Conservation (phyloP, 1,140 invertebrate species). For the Eubasilissa regina region DNA sequence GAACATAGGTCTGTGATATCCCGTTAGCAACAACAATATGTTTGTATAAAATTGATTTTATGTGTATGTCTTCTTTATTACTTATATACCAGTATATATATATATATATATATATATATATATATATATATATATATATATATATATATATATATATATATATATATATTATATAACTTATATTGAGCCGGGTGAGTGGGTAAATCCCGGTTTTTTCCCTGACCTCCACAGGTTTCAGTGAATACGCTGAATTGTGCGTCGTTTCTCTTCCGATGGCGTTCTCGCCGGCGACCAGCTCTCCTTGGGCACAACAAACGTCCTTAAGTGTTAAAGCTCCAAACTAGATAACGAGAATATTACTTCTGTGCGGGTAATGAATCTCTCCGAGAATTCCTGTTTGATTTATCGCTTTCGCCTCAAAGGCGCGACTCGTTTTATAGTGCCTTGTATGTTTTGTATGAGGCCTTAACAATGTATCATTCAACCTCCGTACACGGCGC, state of each 20-base stretch:
- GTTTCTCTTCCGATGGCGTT: slow-evolving; percentile 8
- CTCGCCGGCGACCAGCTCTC: slow-evolving; percentile 18
- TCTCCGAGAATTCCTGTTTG: slow-evolving; percentile 37
- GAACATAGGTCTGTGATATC: too few relatives aligned
- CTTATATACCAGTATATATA: too few relatives aligned
- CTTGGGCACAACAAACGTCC: slow-evolving; percentile 11
- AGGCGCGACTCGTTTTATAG: slow-evolving; percentile 37
- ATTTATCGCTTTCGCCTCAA: slow-evolving; percentile 41
- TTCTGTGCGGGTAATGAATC: slow-evolving; percentile 41
- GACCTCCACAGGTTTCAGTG: too few relatives aligned
- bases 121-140: too few relatives aligned
- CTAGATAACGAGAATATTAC: slow-evolving; percentile 41
- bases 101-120: too few relatives aligned
- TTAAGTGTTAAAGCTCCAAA: slow-evolving; percentile 37
- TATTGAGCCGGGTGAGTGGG: too few relatives aligned
- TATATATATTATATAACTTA: too few relatives aligned
- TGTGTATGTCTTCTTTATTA: too few relatives aligned
- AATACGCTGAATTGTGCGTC: not conserved
- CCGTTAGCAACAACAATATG: too few relatives aligned
- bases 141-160: too few relatives aligned
- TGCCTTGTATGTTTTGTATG: slow-evolving; percentile 30
- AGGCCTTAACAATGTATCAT: slow-evolving; percentile 13
- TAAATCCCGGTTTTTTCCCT: too few relatives aligned
- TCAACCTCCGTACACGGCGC: not conserved
- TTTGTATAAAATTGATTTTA: too few relatives aligned